Evolutionary conservation across 2,888 invertebrate species (phyloP).

Genomic region (Falcaria lacertinaria): DNA sequence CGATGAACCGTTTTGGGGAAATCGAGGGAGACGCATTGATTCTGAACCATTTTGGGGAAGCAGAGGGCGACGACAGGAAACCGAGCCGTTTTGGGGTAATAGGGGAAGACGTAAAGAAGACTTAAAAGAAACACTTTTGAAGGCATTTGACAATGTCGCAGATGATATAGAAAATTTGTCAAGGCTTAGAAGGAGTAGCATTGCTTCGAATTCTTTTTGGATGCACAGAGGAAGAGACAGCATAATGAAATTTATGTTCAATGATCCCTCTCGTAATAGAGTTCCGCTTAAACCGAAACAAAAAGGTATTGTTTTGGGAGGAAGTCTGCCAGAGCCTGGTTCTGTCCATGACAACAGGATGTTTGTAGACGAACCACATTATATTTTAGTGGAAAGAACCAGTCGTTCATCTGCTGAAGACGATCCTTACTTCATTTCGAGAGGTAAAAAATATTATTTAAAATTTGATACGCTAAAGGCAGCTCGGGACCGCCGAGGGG

Average conservation of each 20-base stretch:
- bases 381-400: conserved; percentile 69
- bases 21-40: conserved; percentile 36
- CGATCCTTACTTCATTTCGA: conserved; percentile 62
- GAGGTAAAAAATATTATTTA: conserved; percentile 56
- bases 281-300: conserved; percentile 5
- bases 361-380: conserved; percentile 77
- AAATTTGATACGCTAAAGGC: conserved; percentile 39
- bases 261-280: conserved; percentile 22
- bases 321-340: conserved; percentile 27
- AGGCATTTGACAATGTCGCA: conserved; percentile 45
- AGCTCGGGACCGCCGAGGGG: conserved; percentile 56
- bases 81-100: conserved; percentile 38
- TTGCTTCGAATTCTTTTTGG: conserved; percentile 39
- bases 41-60: conserved; percentile 37
- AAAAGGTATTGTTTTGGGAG: conserved; percentile 12
- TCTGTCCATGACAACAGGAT: conserved; percentile 60
- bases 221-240: conserved; percentile 43
- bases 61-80: conserved; percentile 36
- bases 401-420: conserved; percentile 63
- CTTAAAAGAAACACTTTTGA: conserved; percentile 42
- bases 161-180: conserved; percentile 44
- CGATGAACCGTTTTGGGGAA: conserved; percentile 53
- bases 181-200: conserved; percentile 33
- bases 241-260: conserved; percentile 43
- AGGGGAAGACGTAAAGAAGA: conserved; percentile 45